Percentiles rank a stretch among this genome's conserved stretches.
phyloP scores from a whole-genome alignment of 2,797 vertebrate species.

The Enteromius fasciolatus region DNA sequence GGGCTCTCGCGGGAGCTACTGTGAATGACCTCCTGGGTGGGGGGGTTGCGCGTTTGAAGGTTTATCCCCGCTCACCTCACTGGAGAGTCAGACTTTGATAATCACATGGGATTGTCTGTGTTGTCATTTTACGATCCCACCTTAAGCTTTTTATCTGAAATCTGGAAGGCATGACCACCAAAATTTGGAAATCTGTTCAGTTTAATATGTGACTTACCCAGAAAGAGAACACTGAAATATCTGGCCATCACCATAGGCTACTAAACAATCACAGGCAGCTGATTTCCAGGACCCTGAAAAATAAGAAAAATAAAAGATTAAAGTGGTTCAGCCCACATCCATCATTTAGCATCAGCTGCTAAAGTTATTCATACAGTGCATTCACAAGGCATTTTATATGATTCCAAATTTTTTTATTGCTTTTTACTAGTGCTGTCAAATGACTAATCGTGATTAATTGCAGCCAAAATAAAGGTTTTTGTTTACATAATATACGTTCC shows the following conservation, averaged over 20 bases:
- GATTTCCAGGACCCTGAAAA: slow-evolving; percentile 60
- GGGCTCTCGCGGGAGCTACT: slow-evolving; percentile 29
- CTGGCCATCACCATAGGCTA: slow-evolving; percentile 59
- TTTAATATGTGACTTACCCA: slow-evolving; percentile 58
- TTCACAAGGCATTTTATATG: background rate
- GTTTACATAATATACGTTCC: too few relatives aligned
- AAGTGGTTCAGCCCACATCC: background rate
- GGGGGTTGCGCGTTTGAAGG: slow-evolving; percentile 45
- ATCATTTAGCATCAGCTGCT: background rate
- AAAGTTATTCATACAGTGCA: background rate
- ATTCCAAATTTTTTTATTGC: background rate
- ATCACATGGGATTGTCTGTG: slow-evolving; percentile 18
- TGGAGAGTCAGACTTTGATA: slow-evolving; percentile 32
- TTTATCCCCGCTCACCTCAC: slow-evolving; percentile 40
- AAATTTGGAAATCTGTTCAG: background rate
- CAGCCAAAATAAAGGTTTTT: too few relatives aligned
- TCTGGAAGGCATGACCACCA: background rate
- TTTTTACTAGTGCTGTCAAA: background rate
- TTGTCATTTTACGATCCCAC: slow-evolving; percentile 40
- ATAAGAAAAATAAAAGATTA: background rate
- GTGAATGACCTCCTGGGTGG: slow-evolving; percentile 44
- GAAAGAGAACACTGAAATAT: slow-evolving; percentile 66
- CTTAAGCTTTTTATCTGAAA: slow-evolving; percentile 41
- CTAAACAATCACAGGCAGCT: slow-evolving; percentile 35
- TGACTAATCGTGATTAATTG: too few relatives aligned